Base-by-base conservation (phyloP, 2,888 invertebrate species). In the Brachyopa scutellaris region DNA sequence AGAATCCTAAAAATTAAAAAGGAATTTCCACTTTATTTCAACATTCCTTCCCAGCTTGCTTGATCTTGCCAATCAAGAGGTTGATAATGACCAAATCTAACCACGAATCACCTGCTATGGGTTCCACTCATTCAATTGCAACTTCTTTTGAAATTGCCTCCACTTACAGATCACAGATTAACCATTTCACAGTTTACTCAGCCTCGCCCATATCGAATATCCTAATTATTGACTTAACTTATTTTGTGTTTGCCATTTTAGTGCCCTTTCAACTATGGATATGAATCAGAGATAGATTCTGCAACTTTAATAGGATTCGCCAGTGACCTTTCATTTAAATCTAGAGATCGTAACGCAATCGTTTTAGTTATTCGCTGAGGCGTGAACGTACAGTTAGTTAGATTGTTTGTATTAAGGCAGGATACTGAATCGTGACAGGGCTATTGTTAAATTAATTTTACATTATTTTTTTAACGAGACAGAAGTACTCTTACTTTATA, bases 261-360 rank as follows among this genome's bases (percentile, higher is more conserved):
- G n/a, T 82, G 82, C 70, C 82, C 82, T 82, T 82, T 82, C 45
- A 15, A 61, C 51, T 21, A 38, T 6, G 21, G 82, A 82, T 82
- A 67, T 29, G 0, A 70, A 77, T 82, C 82, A 72, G 26, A 64
- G 77, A 82, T 66, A 26, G 70, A 77, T 70, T 66, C 74, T 29
- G 53, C 33, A 61, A 47, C 23, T 23, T 70, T 47, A 72, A 70
- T 72, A 61, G 59, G 64, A 76, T 73, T 57, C 40, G 62, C 40
- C 13, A 23, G 29, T 59, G 70, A 79, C 79, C 79, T 79, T 79
- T 79, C 57, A 47, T 67, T 64, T 19, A 21, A 45, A 66, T 72
- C 15, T 33, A 62, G 33, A 72, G 64, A 51, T 51, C 26, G 38
- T 55, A 80, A 74, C 74, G 69, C 74, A 80, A 69, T 74, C 61